These are phyloP conservation scores for Castor canadensis DNA, from an alignment of 2,113 vertebrate species.

Conservation along the genomic window DNA sequence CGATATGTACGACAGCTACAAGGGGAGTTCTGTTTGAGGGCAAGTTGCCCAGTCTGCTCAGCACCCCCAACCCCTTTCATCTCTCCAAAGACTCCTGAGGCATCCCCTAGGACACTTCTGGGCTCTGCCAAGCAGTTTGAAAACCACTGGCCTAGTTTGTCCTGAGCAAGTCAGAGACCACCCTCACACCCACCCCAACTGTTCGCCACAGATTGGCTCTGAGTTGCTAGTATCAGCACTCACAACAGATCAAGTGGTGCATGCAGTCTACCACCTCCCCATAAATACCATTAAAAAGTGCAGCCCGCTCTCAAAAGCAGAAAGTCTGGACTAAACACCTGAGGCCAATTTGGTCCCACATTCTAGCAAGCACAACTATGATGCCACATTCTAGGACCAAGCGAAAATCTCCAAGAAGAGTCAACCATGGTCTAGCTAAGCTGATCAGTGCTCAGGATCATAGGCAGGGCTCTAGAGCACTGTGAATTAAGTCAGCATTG, in stretches of 20 bases:
- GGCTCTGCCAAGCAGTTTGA: constrained; percentile 72
- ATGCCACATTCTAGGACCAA: constrained; percentile 76
- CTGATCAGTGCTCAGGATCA: constrained; percentile 61
- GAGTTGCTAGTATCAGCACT: constrained; percentile 58
- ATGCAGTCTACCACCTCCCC: constrained; percentile 60
- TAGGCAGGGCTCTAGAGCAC: constrained; percentile 72
- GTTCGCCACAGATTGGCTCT: constrained; percentile 65
- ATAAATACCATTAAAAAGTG: constrained; percentile 71
- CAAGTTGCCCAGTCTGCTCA: constrained; percentile 49
- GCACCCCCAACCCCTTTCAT: background rate
- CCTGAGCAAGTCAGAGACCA: constrained; percentile 74
- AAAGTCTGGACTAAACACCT: constrained; percentile 78
- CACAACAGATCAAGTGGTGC: constrained; percentile 56
- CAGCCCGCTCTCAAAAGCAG: constrained; percentile 72
- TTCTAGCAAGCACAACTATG: constrained; percentile 59
- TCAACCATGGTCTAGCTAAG: constrained; percentile 66
- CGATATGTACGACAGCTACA: constrained; percentile 71
- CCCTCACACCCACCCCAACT: constrained; percentile 51
- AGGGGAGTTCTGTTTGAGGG: constrained; percentile 64
- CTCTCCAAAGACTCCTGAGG: constrained; percentile 67
- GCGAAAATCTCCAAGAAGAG: constrained; percentile 64
- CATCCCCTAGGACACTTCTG: constrained; percentile 57
- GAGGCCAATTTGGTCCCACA: constrained; percentile 77
- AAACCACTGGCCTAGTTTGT: constrained; percentile 76
- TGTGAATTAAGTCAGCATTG: constrained; percentile 51